Base-by-base conservation (phyloP, 2,113 vertebrate species). In the Phrynocephalus versicolor region DNA sequence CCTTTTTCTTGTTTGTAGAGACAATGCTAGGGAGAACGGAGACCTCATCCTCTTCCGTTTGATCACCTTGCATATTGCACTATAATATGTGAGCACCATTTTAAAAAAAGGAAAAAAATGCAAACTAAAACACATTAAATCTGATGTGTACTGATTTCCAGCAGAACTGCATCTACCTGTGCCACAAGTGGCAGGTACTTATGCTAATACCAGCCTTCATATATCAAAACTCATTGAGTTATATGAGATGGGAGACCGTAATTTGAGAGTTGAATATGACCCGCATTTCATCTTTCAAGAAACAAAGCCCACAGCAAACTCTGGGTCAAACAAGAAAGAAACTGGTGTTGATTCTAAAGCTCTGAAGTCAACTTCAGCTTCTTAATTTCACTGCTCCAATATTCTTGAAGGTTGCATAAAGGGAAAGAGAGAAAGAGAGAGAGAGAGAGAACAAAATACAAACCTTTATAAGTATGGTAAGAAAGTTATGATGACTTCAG, bases 31-130 rank as follows among this genome's bases (percentile, higher is more conserved):
- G 70, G 88, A 87, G 88, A 67, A 81, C 27, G 41, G 64, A 69
- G 41, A 30, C 2, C 41, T 58, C 23, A 65, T n/a, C 74, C 79
- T 83, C 78, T 37, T 74, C 33, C 76, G 76, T 74, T n/a, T 58
- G 15, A 10, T 87, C 73, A 51, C 45, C 5, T 10, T 51, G 45
- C n/a, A 75, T 94, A 96, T 95, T 96, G 95, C 95, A 96, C 94
- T 90, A 92, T 73, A 93, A 93, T 64, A 77, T 83, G 85, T 89
- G 85, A 91, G 88, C 92, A 92, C 86, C 60, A 0, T 88, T 81
- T 19, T 2, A 45, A 85, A 92, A 93, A 74, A 6, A 55, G 37
- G 87, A 2, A 67, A 81, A 23, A 15, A 78, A 55, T 33, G 55
- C 80, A 90, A 80, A 82, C 84, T 37, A 69, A 51, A 51, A 60